Conservation (phyloP, 2,797 vertebrate species). For the Chloroceryle amazona region DNA sequence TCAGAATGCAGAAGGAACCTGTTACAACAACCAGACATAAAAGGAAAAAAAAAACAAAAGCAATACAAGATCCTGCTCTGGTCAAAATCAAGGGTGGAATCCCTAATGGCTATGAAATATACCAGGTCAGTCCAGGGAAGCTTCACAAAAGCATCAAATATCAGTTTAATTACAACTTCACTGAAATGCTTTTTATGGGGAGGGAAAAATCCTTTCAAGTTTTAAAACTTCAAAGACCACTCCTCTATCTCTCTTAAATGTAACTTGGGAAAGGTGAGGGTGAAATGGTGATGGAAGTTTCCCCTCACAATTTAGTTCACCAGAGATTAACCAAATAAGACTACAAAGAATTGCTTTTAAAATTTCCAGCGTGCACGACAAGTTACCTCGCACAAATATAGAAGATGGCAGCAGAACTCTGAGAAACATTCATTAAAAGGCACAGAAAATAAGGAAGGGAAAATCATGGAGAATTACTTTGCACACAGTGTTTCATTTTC, state of each 20-base stretch:
- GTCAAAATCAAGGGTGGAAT: neutral
- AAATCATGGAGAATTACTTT: neutral
- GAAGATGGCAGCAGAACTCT: neutral
- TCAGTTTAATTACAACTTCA: neutral
- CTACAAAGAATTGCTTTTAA: neutral
- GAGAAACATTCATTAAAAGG: slow-evolving; percentile 26
- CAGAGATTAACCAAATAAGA: neutral
- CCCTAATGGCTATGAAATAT: neutral
- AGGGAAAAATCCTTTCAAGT: neutral
- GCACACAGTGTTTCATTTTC: neutral
- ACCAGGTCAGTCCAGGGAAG: neutral
- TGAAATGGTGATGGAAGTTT: neutral
- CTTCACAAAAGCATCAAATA: neutral
- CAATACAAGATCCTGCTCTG: neutral
- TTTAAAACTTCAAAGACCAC: neutral
- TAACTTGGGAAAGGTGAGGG: neutral
- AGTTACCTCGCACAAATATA: neutral
- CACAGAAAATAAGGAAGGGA: neutral
- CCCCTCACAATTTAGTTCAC: neutral
- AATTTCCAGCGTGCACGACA: neutral
- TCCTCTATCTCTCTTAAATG: neutral
- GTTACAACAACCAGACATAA: neutral
- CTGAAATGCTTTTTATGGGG: neutral
- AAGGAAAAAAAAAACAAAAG: neutral
- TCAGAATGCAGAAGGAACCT: neutral